These are phyloP conservation scores for Celastrina argiolus DNA, from an alignment of 2,888 invertebrate species.

Conservation along the genomic window DNA sequence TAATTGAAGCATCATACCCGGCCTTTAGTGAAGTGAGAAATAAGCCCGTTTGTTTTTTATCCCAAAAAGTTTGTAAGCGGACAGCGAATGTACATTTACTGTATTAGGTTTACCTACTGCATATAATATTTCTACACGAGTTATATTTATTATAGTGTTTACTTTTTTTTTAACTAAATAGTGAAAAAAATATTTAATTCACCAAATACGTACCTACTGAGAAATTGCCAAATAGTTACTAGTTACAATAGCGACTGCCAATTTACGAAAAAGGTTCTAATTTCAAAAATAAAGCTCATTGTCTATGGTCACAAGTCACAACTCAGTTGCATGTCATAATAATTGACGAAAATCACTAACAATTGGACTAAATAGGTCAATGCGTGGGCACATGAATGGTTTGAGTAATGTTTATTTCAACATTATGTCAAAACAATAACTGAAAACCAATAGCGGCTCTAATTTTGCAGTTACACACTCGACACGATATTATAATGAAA, in stretches of 20 bases:
- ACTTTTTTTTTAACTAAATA: not conserved
- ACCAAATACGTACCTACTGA: too few species aligned
- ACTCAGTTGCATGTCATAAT: not conserved
- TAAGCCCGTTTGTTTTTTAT: slow-evolving; percentile 8
- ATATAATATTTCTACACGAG: too few species aligned
- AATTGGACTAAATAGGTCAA: slow-evolving; percentile 5
- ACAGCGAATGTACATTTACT: too few species aligned
- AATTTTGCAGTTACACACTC: not conserved
- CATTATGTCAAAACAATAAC: not conserved
- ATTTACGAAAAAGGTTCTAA: slow-evolving; percentile 1
- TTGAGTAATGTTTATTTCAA: not conserved
- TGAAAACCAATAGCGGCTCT: not conserved
- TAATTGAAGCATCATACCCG: slow-evolving; percentile 65
- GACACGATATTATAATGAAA: too few species aligned
- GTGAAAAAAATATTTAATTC: too few species aligned
- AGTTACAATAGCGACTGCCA: not conserved
- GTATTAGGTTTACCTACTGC: too few species aligned
- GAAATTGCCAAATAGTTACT: too few species aligned
- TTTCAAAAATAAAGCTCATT: not conserved
- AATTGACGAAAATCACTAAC: not conserved
- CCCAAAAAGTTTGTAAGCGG: not conserved
- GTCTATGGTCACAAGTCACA: not conserved
- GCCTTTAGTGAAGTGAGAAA: slow-evolving; percentile 15
- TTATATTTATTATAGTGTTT: not conserved
- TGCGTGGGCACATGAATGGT: slow-evolving; percentile 10